Evolutionary conservation across 2,113 vertebrate species (phyloP), one percentile per base, ranked within the genome.

Genomic region (Hirundichthys speculiger): DNA sequence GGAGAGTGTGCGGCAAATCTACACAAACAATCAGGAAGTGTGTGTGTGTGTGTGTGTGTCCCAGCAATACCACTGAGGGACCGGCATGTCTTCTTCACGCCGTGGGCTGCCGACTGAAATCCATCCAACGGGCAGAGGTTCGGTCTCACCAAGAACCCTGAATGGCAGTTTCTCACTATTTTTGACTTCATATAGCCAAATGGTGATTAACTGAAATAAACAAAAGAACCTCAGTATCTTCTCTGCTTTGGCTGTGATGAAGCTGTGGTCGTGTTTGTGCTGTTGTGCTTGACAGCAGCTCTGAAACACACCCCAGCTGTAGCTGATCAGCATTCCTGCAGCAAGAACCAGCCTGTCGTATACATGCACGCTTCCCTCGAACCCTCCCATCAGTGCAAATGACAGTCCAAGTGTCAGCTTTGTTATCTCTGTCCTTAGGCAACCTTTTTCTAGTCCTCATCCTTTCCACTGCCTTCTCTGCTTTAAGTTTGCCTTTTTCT

Each of bases 271-370:
- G 7, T 27, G 20, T 30, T 18, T 34, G 10, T 47, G 39, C 34
- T 21, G 13, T 13, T 21, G 18, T 38, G 39, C 39, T 38, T 56
- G 63, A 60, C 24, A 27, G 43, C 20, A 1, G n/a, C 46, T 65
- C 6, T 52, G 46, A 48, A 52, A 58, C 83, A 49, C 76, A 46
- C 68, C 65, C 40, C 59, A 62, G 5, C 24, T 38, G 40, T 25
- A 45, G 18, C 65, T 62, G 25, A 69, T 46, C 50, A 48, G 18
- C 79, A 86, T 87, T 88, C 83, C 65, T 83, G 10, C 39, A 61
- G 69, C 90, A 69, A 24, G 89, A 64, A 45, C 19, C 19, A 47
- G 63, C 89, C 41, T 83, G 86, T 38, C 27, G 4, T 10, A 8
- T 43, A 22, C 22, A 41, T 53, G 24, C 60, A 55, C 24, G 20